Base-by-base conservation (phyloP, 2,888 invertebrate species). In the Dioctria linearis region DNA sequence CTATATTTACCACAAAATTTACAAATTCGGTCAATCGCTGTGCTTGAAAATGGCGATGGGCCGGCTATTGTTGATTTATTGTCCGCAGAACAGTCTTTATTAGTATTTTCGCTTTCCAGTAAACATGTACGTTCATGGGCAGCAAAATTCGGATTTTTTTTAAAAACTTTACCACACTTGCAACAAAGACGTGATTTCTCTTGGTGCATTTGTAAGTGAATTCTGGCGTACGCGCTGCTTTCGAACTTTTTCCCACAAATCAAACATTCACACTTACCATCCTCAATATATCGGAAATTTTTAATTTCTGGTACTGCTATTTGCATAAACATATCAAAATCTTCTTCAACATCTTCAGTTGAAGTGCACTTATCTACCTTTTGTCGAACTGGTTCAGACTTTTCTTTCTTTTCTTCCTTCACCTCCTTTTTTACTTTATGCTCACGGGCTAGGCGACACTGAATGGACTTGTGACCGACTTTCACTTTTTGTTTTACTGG, bases 261-360 rank as follows among this genome's bases (percentile, higher is more conserved):
- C 8, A 39, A 39, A 11, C 63, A 63, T 39, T 39, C 63, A 40
- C 63, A 63, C 40, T 63, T 37, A 4, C 63, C 63, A 63, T 63
- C 63, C 37, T 63, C 63, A 39, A 63, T 25, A 6, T 63, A 63
- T 3, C 63, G 63, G 11, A 63, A 63, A 5, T 39, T 37, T 8
- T 63, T 63, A 37, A 39, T 11, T 4, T 37, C 9, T 8, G 63
- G 39, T 2, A 63, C 2, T 4, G 3, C 63, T 37, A 8, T 40
- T 39, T 37, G 37, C 5, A 63, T 37, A 5, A 63, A 39, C n/a
- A 11, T 5, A 5, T 63, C 63, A 5, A 63, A 63, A 6, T 63
- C 63, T 4, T 63, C 63, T 37, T 63, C 63, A 11, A 4, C 5
- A 6, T 63, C 63, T 9, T 63, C 63, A 4, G 37, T 37, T n/a